Base-by-base conservation (phyloP, 2,797 vertebrate species). In the Sebastes cheni region DNA sequence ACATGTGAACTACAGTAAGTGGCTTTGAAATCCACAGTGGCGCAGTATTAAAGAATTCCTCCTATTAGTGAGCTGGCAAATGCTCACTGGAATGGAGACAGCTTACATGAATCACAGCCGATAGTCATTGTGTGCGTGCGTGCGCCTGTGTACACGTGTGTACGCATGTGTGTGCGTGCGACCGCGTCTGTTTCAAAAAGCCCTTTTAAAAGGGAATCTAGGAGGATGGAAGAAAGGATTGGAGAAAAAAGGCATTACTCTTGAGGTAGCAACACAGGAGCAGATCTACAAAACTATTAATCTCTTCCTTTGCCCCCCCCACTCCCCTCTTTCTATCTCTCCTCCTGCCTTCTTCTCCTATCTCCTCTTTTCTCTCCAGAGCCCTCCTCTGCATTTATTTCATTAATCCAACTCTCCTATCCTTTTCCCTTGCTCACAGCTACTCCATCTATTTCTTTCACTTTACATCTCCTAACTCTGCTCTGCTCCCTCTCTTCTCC, bases 261-360 rank as follows among this genome's bases (percentile, higher is more conserved):
- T 88, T 89, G 92, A 95, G 92, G 91, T 91, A 88, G 83, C 84
- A 92, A 90, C 93, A 91, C 79, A 91, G 86, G 83, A 93, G 77
- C 93, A 90, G 80, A 94, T 93, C 92, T 94, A 91, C 92, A 92
- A 92, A 94, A 93, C 92, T 93, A 94, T 95, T 94, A 89, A 93
- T 94, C 93, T 94, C 90, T 77, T 86, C 88, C 86, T 81, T 86
- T 70, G 50, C 84, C 59, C 76, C 55, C 81, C 77, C 42, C 56
- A 68, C 64, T 69, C 12, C 20, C 80, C 67, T 75, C 85, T 88
- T 89, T 91, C 83, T 82, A 90, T 89, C 91, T 85, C 78, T 84
- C 76, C 83, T 86, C 75, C 70, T 83, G 75, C 84, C 84, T 82
- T 87, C 82, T 81, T 84, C 70, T 89, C 59, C 88, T 81, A 82